Conservation (phyloP, 2,888 invertebrate species). For the Platypus cylindrus region DNA sequence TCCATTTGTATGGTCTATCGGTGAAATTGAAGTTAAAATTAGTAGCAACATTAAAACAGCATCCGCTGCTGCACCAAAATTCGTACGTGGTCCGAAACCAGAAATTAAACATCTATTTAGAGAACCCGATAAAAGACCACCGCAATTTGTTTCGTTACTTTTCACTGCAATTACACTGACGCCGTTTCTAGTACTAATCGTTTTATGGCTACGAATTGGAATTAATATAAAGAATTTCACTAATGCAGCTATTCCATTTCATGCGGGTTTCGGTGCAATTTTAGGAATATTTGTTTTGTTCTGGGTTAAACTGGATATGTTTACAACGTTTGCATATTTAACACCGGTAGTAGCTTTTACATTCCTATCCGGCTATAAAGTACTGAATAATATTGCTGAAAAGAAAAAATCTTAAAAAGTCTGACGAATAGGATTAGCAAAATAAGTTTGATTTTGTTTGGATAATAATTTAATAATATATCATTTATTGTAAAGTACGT, state of each 20-base stretch:
- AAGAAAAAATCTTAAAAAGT: conserved; percentile 20
- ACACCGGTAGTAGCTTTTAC: conserved; percentile 75
- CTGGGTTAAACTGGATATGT: conserved; percentile 93
- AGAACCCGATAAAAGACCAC: conserved; percentile 80
- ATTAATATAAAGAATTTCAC: conserved; percentile 78
- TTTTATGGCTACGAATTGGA: conserved; percentile 78
- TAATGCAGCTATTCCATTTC: conserved; percentile 77
- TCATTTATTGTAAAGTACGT: not conserved
- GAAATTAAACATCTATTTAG: conserved; percentile 77
- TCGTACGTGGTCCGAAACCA: conserved; percentile 39
- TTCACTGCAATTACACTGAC: conserved; percentile 76
- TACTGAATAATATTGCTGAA: conserved; percentile 67
- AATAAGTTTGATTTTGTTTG: not conserved
- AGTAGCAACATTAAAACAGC: conserved; percentile 6
- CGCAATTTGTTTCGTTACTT: conserved; percentile 74
- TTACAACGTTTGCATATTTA: conserved; percentile 84
- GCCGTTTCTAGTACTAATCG: conserved; percentile 69
- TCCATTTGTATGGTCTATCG: conserved; percentile 79
- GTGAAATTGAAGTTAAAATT: conserved; percentile 44
- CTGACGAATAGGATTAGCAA: conserved; percentile 13
- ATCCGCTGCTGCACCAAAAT: conserved; percentile 21
- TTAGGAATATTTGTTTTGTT: conserved; percentile 79
- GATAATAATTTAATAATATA: not conserved
- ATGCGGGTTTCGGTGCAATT: conserved; percentile 76
- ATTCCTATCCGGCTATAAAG: conserved; percentile 85